phyloP scores from a whole-genome alignment of 2,113 vertebrate species.

The Artemisiospiza belli region DNA sequence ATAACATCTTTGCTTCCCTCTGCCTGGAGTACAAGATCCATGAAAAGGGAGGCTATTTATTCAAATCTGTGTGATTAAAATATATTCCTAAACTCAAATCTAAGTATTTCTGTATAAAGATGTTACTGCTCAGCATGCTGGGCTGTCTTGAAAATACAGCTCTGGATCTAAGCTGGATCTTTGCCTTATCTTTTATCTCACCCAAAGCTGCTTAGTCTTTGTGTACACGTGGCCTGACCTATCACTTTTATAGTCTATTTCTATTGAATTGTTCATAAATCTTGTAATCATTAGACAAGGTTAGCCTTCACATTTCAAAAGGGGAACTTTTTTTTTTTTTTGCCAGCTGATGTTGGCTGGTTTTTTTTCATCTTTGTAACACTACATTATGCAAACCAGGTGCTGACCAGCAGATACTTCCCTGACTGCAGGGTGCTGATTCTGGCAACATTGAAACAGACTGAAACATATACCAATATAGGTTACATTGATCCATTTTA shows the following conservation, averaged over 20 bases:
- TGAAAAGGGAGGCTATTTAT: not conserved
- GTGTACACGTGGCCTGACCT: not conserved
- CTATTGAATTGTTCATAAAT: constrained; percentile 48
- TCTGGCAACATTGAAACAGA: not conserved
- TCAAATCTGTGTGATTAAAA: not conserved
- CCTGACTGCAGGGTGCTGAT: not conserved
- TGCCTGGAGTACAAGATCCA: not conserved
- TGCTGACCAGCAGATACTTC: constrained; percentile 42
- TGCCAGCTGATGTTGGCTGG: not conserved
- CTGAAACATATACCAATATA: not conserved
- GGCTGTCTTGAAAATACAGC: not conserved
- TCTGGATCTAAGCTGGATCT: not conserved
- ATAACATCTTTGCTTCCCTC: not conserved
- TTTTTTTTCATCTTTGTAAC: not conserved
- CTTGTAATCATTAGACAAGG: constrained; percentile 21
- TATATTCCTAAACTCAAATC: not conserved
- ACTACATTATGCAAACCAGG: constrained; percentile 38
- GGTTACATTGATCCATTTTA: constrained; percentile 31
- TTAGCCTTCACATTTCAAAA: constrained; percentile 11
- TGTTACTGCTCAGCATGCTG: not conserved
- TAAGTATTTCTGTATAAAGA: not conserved
- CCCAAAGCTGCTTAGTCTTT: constrained; percentile 18
- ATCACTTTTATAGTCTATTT: constrained; percentile 27
- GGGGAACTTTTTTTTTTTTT: not conserved
- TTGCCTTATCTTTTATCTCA: not conserved